These are phyloP conservation scores for Plumapathes pennacea DNA, from an alignment of 92 coral and sea anemone species.

Conservation along the genomic window DNA sequence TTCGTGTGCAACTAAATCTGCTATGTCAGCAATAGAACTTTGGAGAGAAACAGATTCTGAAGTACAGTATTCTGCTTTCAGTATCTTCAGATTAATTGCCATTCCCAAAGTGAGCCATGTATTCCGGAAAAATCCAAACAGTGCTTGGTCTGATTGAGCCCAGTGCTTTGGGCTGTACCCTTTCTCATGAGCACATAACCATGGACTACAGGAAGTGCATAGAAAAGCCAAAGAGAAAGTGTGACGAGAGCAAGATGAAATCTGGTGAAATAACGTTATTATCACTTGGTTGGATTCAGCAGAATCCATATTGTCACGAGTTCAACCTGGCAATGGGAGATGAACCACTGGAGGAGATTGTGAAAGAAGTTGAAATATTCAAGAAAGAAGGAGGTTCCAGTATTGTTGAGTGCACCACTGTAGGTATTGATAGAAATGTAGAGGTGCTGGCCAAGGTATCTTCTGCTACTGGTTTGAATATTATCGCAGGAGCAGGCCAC, in stretches of 20 bases:
- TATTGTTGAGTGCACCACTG: slow-evolving; percentile 75
- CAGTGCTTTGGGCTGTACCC: slow-evolving; percentile 67
- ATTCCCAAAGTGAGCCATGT: no score
- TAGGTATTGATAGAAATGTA: slow-evolving; percentile 77
- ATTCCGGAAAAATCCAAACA: slow-evolving; percentile 83
- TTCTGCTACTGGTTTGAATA: slow-evolving; percentile 72
- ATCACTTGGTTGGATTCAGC: slow-evolving; percentile 74
- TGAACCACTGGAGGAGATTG: slow-evolving; percentile 79
- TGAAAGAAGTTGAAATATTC: slow-evolving; percentile 69
- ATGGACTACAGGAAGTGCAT: slow-evolving; percentile 69
- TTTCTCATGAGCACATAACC: slow-evolving; percentile 87
- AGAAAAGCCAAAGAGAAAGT: slow-evolving; percentile 46
- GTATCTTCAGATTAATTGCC: no score
- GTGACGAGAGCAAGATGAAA: slow-evolving; percentile 48
- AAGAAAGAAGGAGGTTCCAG: slow-evolving; percentile 91
- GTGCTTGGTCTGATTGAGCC: slow-evolving; percentile 88
- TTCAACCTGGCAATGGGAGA: slow-evolving; percentile 73
- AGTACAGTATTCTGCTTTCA: no score
- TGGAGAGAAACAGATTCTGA: no score
- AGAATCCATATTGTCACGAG: slow-evolving; percentile 76
- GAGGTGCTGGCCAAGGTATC: slow-evolving; percentile 61
- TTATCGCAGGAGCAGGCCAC: slow-evolving; percentile 87
- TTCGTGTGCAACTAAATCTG: no score
- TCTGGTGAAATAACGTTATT: slow-evolving; percentile 61
- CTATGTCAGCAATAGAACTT: no score